Base-by-base conservation (phyloP, 2,113 vertebrate species). In the Maccullochella peelii region DNA sequence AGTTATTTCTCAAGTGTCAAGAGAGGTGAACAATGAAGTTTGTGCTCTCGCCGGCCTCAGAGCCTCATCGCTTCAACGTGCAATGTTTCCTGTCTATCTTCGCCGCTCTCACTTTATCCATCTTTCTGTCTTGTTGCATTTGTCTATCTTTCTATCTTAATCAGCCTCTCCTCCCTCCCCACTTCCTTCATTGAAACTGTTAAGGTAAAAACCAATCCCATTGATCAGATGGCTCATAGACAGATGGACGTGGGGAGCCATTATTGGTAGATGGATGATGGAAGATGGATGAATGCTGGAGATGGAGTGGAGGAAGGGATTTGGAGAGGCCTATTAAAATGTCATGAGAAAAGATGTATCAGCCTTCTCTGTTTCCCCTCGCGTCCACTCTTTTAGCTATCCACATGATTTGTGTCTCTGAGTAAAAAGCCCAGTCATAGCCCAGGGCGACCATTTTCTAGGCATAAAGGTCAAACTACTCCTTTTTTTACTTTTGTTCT, bases 321-420 rank as follows among this genome's bases (percentile, higher is more conserved):
- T 90, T 86, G 76, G 86, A 91, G 86, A 77, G 89, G 87, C 83
- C 90, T 84, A 92, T 94, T 93, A 94, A 94, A 91, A 89, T 86
- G 91, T 91, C 93, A 92, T 87, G 86, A 92, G 79, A 49, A 40
- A 89, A 93, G 91, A 94, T 87, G 77, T 92, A 93, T 92, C 73
- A 80, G 79, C 71, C 86, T 75, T 83, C 88, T 84, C 85, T 49
- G 91, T 91, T 93, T 93, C 88, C 86, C 83, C 88, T 84, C 73
- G 63, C 75, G 80, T 91, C 82, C 79, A 76, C 82, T 93, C 89
- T 90, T 91, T 88, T 73, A 88, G 89, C 89, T 36, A 91, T 91
- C 89, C 83, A 70, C 86, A 88, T 90, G 93, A 94, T 93, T 93
- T 93, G 91, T 93, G 89, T 88, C 76, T 83, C 62, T 1, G 82